Conservation (phyloP, 92 coral and sea anemone genomes). For the Epizoanthus ramosus region DNA sequence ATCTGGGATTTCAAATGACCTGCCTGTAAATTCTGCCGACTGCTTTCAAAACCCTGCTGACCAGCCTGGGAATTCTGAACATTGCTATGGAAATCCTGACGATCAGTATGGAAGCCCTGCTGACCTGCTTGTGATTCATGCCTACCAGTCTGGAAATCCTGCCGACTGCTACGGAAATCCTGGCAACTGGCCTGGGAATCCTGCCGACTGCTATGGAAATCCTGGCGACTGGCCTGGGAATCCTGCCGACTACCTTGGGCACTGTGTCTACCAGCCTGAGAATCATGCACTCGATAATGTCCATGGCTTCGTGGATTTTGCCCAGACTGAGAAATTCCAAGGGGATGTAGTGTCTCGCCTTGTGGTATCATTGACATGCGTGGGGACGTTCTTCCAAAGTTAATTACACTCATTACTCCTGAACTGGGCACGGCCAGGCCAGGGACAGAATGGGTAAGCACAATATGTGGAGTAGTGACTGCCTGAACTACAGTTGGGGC, state of each 20-base stretch:
- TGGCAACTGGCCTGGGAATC: not conserved
- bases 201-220: not conserved
- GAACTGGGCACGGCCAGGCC: slow-evolving; percentile 41
- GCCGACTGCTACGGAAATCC: not conserved
- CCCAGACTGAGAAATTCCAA: not conserved
- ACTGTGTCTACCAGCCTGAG: not conserved
- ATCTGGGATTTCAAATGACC: not conserved
- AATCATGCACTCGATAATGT: not conserved
- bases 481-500: slow-evolving; percentile 32
- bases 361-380: not conserved
- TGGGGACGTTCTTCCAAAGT: slow-evolving; percentile 51
- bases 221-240: not conserved
- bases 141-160: not conserved
- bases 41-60: no score
- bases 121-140: no score
- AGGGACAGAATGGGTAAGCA: slow-evolving; percentile 39
- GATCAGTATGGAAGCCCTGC: no score
- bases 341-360: not conserved
- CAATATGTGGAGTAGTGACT: slow-evolving; percentile 43
- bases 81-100: no score
- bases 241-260: not conserved
- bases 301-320: not conserved
- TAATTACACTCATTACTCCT: slow-evolving; percentile 22
- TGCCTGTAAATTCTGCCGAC: not conserved
- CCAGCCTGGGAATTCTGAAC: not conserved